Evolutionary conservation across 2,888 invertebrate species (phyloP), one percentile per base, ranked within the genome.

Genomic region (Eudasyphora cyanicolor): DNA sequence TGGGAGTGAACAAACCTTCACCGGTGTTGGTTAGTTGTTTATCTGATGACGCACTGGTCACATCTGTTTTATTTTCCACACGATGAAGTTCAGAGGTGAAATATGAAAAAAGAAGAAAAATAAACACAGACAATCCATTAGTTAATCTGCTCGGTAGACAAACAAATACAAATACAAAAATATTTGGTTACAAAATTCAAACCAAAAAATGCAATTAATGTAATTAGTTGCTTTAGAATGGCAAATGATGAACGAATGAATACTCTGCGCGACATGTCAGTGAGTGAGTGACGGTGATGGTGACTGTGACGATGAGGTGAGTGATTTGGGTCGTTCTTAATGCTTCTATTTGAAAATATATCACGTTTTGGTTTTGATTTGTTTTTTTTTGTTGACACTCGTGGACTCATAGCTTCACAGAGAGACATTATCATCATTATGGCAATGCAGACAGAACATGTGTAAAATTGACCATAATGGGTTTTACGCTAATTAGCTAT

Each of bases 1-100:
- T 87, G 10, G 87, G 85, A 67, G 87, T 85, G 77, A 88, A 89
- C 35, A 73, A 19, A 10, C 84, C 82, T 0, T 87, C 86, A 3
- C 84, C 81, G 0, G 78, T 79, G 67, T 80, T 82, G 24, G 84
- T 86, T 8, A 85, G 19, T 3, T 45, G 17, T 2, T 78, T n/a
- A 45, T 85, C 82, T 17, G 42, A 10, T 14, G 71, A 1, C 12
- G 69, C 32, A 21, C 38, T 64, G 10, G 62, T 29, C 17, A 1
- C 67, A 67, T 67, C 67, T 67, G 64, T n/a, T n/a, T n/a, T n/a
- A n/a, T n/a, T n/a, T n/a, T n/a, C n/a, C n/a, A n/a, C 27, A 54
- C 67, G 38, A n/a, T n/a, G 71, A 57, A 7, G 42, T 60, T 54
- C 10, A n/a, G n/a, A n/a, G 54, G 17, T 70, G 10, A 21, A 76